A percentile compares a stretch with the other conserved stretches of the same genome.
Evolutionary conservation across 2,888 invertebrate species (phyloP).

Genomic region (Escarpia spicata): DNA sequence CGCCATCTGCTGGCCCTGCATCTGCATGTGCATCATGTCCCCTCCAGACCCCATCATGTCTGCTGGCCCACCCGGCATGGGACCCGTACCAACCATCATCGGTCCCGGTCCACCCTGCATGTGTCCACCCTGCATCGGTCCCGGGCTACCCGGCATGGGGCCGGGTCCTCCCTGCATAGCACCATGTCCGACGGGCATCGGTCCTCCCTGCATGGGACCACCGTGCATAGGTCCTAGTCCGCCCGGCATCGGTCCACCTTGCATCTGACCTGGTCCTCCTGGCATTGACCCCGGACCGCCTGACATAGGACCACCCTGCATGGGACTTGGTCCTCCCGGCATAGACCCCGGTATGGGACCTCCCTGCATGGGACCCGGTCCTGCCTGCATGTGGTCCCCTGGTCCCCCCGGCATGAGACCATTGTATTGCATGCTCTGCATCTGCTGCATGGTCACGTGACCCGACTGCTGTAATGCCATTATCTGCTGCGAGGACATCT

Average conservation of each 20-base stretch:
- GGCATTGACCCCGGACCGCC: conserved; percentile 19
- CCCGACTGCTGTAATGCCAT: conserved; percentile 22
- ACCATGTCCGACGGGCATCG: conserved; percentile 22
- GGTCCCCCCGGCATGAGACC: conserved; percentile 23
- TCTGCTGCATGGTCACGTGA: background rate
- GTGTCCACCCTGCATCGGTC: conserved; percentile 55
- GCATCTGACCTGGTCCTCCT: conserved; percentile 21
- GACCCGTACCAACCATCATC: background rate
- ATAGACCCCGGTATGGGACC: conserved; percentile 23
- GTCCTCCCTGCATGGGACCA: conserved; percentile 28
- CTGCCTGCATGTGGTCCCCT: conserved; percentile 14
- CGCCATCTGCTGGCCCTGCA: background rate
- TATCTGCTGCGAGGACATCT: conserved; percentile 17
- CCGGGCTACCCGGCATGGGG: conserved; percentile 28
- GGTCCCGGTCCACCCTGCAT: conserved; percentile 73
- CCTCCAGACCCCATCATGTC: conserved; percentile 33
- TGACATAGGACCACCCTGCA: conserved; percentile 17
- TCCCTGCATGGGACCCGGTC: conserved; percentile 24
- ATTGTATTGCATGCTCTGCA: background rate
- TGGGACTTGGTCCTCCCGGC: conserved; percentile 24
- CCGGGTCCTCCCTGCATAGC: background rate
- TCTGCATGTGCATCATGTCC: conserved; percentile 13
- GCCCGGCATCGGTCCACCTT: conserved; percentile 19
- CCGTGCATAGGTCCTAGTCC: conserved; percentile 20
- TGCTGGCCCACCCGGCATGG: background rate